A percentile compares a stretch with the other conserved stretches of the same genome.
Conservation (phyloP, 2,888 invertebrate species). For the Drosophila pseudotakahashii region DNA sequence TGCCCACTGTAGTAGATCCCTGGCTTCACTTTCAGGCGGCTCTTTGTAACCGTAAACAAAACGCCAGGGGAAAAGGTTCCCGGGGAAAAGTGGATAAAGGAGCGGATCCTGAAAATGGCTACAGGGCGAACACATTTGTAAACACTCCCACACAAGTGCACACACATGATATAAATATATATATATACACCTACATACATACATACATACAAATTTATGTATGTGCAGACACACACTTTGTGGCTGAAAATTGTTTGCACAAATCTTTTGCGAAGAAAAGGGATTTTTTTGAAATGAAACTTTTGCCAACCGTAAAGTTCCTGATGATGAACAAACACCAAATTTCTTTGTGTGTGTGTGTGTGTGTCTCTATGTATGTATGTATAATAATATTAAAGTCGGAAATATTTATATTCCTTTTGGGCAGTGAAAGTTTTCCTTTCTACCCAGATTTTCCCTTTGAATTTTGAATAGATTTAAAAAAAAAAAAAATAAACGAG, state of each 20-base stretch:
- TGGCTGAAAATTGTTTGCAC: slow-evolving; percentile 42
- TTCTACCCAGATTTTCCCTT: background rate
- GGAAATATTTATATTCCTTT: slow-evolving; percentile 39
- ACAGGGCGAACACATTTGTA: slow-evolving; percentile 31
- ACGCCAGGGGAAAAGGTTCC: slow-evolving; percentile 13
- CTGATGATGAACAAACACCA: slow-evolving; percentile 29
- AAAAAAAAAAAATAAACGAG: slow-evolving; percentile 1
- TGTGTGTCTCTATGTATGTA: slow-evolving; percentile 3
- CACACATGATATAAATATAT: slow-evolving; percentile 1
- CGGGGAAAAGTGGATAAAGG: slow-evolving; percentile 25
- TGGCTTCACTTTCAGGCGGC: slow-evolving; percentile 63
- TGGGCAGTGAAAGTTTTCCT: slow-evolving; percentile 28
- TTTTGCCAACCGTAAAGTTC: slow-evolving; percentile 37
- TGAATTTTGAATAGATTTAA: slow-evolving; percentile 19
- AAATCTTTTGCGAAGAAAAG: slow-evolving; percentile 40
- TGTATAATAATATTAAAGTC: slow-evolving; percentile 32
- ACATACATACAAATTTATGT: background rate
- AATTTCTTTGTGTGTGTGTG: slow-evolving; percentile 7
- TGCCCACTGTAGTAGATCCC: slow-evolving; percentile 13
- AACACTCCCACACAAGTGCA: slow-evolving; percentile 22
- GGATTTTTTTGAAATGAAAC: slow-evolving; percentile 32
- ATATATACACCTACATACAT: background rate
- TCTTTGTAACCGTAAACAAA: slow-evolving; percentile 24
- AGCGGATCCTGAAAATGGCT: slow-evolving; percentile 37
- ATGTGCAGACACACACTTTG: slow-evolving; percentile 9